A percentile compares a stretch with the other conserved stretches of the same genome.
Conservation (phyloP, 2,797 vertebrate genomes). For the Rhodeus uyekii region DNA sequence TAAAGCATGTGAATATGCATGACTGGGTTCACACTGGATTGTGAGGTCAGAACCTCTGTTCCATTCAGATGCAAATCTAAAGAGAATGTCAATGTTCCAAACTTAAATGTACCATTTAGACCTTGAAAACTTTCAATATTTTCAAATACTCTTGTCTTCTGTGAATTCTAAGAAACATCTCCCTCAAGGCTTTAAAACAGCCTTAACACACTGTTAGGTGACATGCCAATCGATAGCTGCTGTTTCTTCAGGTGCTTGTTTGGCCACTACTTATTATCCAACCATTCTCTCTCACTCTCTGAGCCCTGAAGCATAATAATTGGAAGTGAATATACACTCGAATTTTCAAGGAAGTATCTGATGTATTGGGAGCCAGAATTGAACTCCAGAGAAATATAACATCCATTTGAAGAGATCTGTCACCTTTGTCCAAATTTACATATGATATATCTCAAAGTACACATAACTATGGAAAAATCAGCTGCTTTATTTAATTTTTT, state of each 20-base stretch:
- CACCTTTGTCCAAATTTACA: background rate
- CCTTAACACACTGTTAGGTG: slow-evolving; percentile 15
- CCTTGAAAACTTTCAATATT: slow-evolving; percentile 38
- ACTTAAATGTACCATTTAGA: slow-evolving; percentile 3
- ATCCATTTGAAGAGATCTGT: slow-evolving; percentile 30
- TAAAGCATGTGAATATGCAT: slow-evolving; percentile 43
- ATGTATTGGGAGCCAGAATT: slow-evolving; percentile 17
- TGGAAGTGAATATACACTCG: slow-evolving; percentile 31
- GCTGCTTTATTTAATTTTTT: slow-evolving; percentile 23
- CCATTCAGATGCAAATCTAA: slow-evolving; percentile 12
- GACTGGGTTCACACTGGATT: background rate
- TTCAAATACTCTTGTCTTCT: slow-evolving; percentile 22
- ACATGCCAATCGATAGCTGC: slow-evolving; percentile 26
- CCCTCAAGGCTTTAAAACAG: slow-evolving; percentile 38
- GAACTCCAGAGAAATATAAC: slow-evolving; percentile 5
- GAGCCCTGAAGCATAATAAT: slow-evolving; percentile 35
- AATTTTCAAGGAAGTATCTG: slow-evolving; percentile 16
- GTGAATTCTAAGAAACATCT: slow-evolving; percentile 25
- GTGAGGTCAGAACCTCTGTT: slow-evolving; percentile 18
- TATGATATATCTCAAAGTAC: background rate
- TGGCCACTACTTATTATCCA: slow-evolving; percentile 27
- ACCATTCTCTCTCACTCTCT: slow-evolving; percentile 22
- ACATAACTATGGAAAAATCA: slow-evolving; percentile 1
- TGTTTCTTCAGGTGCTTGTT: slow-evolving; percentile 37
- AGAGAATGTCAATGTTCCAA: background rate